Conservation (phyloP, 2,888 invertebrate genomes). For the Oxytorus armatus region DNA sequence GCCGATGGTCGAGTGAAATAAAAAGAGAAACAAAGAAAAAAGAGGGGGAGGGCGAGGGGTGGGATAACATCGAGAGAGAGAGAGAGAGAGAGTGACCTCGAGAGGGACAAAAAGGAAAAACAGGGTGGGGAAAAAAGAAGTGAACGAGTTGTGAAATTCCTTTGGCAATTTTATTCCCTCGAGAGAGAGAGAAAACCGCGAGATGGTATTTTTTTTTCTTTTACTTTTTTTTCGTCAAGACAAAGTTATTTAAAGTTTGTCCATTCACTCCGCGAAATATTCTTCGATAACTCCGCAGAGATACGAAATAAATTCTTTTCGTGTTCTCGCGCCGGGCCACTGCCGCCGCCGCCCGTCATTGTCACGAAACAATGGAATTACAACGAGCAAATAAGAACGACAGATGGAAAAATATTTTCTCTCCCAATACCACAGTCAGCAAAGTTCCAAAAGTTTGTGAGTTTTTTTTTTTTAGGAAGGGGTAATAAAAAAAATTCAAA, state of each 20-base stretch:
- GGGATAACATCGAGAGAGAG: not conserved
- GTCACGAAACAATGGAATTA: not conserved
- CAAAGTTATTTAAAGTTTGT: constrained; percentile 42
- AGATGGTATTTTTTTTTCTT: too few relatives aligned
- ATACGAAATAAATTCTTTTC: constrained; percentile 1
- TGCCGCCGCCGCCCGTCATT: too few relatives aligned
- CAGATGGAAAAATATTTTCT: constrained; percentile 7
- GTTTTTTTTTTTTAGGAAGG: too few relatives aligned
- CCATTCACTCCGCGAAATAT: constrained; percentile 8
- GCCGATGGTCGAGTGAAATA: not conserved
- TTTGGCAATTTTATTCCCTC: constrained; percentile 18
- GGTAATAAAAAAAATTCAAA: too few relatives aligned
- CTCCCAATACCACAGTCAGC: not conserved
- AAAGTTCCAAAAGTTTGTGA: not conserved
- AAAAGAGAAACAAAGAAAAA: not conserved
- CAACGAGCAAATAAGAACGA: constrained; percentile 8
- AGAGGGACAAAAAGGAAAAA: not conserved
- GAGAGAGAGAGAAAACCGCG: constrained; percentile 15
- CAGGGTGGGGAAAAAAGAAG: not conserved
- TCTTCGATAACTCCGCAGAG: constrained; percentile 7
- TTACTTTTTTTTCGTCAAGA: constrained; percentile 28
- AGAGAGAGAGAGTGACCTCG: constrained; percentile 2
- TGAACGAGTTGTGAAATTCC: constrained; percentile 38
- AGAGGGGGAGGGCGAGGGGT: not conserved
- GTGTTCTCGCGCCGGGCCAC: too few relatives aligned